phyloP scores from a whole-genome alignment of 1,140 invertebrate species.

The Bombyx mori region DNA sequence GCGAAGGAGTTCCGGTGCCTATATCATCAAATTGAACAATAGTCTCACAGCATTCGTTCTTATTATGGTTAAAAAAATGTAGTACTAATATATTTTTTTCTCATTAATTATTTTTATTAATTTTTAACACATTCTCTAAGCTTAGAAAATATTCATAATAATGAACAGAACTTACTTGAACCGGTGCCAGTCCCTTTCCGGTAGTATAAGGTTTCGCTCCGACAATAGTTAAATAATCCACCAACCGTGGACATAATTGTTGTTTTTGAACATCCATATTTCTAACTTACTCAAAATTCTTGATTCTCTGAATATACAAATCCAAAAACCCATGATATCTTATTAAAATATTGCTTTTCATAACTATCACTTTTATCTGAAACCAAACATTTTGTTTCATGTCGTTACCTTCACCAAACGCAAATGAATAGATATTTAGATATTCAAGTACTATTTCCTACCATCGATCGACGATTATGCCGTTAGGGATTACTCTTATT shows the following conservation, averaged over 20 bases:
- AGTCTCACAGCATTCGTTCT: too few species aligned
- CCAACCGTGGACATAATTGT: slow-evolving; percentile 85
- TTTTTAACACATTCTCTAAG: not conserved
- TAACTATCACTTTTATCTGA: slow-evolving; percentile 49
- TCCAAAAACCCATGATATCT: slow-evolving; percentile 50
- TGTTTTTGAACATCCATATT: slow-evolving; percentile 81
- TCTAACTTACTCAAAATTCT: slow-evolving; percentile 31
- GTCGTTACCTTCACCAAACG: too few species aligned
- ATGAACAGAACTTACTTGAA: slow-evolving; percentile 74
- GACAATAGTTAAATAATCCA: slow-evolving; percentile 97
- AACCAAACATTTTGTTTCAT: too few species aligned
- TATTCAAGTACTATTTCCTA: too few species aligned
- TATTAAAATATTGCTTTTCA: slow-evolving; percentile 63
- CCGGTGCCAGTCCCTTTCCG: slow-evolving; percentile 77
- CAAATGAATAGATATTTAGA: not conserved
- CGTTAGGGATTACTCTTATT: too few species aligned
- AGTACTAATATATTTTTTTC: not conserved
- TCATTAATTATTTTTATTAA: not conserved
- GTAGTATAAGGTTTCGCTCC: slow-evolving; percentile 84
- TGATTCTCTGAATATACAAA: slow-evolving; percentile 25
- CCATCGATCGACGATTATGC: too few species aligned
- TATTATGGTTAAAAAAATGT: not conserved
- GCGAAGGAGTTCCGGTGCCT: slow-evolving; percentile 91
- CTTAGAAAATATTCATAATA: not conserved
- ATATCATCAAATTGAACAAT: slow-evolving; percentile 4